Base-by-base conservation (phyloP, 2,888 invertebrate genomes). In the Athetis lepigone region DNA sequence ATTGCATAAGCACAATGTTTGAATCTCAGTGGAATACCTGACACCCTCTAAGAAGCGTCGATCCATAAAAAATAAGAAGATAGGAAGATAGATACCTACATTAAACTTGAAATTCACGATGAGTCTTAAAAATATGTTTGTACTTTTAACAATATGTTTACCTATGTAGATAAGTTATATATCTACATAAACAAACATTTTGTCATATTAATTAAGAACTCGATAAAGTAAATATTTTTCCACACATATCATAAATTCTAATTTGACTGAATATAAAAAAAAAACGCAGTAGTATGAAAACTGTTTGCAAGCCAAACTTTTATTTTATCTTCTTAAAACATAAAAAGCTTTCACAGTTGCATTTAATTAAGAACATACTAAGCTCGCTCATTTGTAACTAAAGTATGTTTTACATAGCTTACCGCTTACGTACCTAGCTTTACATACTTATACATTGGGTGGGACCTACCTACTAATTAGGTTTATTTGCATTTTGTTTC, bases 251-350 rank as follows among this genome's bases (percentile, higher is more conserved):
- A 39, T 25, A 29, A 0, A 46, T 60, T 37, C 2, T 21, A 27
- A 16, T 25, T 46, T 43, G 19, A 43, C 13, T 18, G 27, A 9
- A 9, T 3, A 8, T 18, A 23, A 29, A n/a, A n/a, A n/a, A n/a
- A n/a, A n/a, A 52, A 57, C 36, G 47, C 47, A 68, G 13, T 18
- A n/a, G 4, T 19, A 43, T 56, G 43, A 19, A 39, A 64, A 39
- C 43, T 55, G 29, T 58, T 57, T 52, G 50, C 47, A 52, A 36
- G 19, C 18, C 18, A 54, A 65, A 61, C 39, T 55, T 65, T 58
- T 42, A 36, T 61, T 19, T 61, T 19, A 46, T 16, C 7, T 27
- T 45, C 39, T 45, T 40, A 36, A 33, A 8, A 29, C 23, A 47
- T 21, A 29, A 39, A 37, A 39, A 51, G 33, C 43, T 54, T 56